Percentiles rank a stretch among this genome's conserved stretches.
Evolutionary conservation across 1,140 invertebrate species (phyloP).

Genomic region (Atta cephalotes): DNA sequence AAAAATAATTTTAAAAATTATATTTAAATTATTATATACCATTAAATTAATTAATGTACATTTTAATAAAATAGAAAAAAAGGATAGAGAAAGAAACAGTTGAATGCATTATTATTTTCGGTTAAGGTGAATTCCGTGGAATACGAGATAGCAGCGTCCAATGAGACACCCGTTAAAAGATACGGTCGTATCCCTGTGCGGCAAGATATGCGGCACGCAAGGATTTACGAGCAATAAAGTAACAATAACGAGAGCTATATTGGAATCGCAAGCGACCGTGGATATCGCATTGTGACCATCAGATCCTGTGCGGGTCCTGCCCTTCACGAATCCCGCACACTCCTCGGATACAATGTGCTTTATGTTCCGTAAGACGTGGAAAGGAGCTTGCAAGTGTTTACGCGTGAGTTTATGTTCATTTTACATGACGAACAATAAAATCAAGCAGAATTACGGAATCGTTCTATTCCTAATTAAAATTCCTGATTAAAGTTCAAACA

Average conservation of each 20-base stretch:
- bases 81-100: not conserved
- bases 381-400: slow-evolving; percentile 67
- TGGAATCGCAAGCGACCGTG: slow-evolving; percentile 64
- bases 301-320: slow-evolving; percentile 62
- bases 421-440: not conserved
- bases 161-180: slow-evolving; percentile 68
- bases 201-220: slow-evolving; percentile 65
- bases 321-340: slow-evolving; percentile 3
- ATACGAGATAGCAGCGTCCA: slow-evolving; percentile 35
- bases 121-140: not conserved
- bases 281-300: slow-evolving; percentile 71
- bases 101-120: slow-evolving; percentile 7
- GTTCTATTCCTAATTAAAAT: not conserved
- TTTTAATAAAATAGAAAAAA: not conserved
- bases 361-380: slow-evolving; percentile 23
- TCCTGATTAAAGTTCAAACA: not conserved
- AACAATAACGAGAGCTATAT: slow-evolving; percentile 83
- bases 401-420: slow-evolving; percentile 49
- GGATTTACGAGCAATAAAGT: slow-evolving; percentile 84
- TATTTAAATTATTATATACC: not conserved
- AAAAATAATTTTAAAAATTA: not conserved
- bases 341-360: slow-evolving; percentile 59
- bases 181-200: slow-evolving; percentile 64
- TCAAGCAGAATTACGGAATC: not conserved
- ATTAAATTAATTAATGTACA: slow-evolving; percentile 21